phyloP scores from a whole-genome alignment of 2,888 invertebrate genomes.

The Pollenia griseotomentosa region DNA sequence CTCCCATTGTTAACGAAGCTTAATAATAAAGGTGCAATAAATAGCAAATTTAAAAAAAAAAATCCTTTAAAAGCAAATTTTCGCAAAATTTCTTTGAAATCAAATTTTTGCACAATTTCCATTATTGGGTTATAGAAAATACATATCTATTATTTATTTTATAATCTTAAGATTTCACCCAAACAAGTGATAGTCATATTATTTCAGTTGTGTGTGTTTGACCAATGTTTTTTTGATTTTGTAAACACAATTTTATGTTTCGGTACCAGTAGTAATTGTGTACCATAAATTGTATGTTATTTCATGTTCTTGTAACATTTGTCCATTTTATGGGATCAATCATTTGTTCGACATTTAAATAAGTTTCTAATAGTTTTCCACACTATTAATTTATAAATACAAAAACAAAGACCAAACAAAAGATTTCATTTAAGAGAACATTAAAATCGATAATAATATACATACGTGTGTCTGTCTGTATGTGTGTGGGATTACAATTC shows the following conservation, averaged over 20 bases:
- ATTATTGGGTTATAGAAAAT: no score
- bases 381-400: slow-evolving; percentile 27
- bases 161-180: slow-evolving; percentile 36
- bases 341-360: slow-evolving; percentile 75
- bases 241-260: background rate
- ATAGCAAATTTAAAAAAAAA: no score
- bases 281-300: slow-evolving; percentile 22
- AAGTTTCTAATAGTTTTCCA: slow-evolving; percentile 69
- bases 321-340: slow-evolving; percentile 72
- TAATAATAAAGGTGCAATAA: no score
- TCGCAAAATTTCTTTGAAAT: no score
- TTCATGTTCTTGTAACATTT: slow-evolving; percentile 68
- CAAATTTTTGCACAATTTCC: no score
- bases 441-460: background rate
- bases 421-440: background rate
- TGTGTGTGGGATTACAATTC: background rate
- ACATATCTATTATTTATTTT: no score
- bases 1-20: no score
- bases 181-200: slow-evolving; percentile 30
- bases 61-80: no score
- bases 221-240: background rate
- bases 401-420: background rate
- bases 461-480: background rate
- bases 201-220: background rate
- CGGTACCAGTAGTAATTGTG: background rate